Base-by-base conservation (phyloP, 2,797 vertebrate species). In the Melanogrammus aeglefinus region DNA sequence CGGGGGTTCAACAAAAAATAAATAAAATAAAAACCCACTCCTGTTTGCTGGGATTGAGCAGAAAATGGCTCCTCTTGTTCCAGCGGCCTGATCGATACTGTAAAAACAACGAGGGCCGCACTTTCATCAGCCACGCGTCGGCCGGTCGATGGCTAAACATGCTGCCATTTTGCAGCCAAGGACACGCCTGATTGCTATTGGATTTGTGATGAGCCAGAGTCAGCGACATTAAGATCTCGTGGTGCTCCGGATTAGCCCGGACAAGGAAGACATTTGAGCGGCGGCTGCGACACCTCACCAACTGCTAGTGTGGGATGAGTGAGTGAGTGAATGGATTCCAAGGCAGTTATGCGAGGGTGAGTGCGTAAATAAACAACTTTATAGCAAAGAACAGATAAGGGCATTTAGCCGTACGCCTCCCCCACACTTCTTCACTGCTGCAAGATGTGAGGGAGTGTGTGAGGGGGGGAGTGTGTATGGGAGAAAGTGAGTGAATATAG, bases 131-230 rank as follows among this genome's bases (percentile, higher is more conserved):
- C 78, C 29, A 80, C 57, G 35, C 74, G 27, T 70, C 16, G 77
- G 83, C 81, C 82, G 84, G 93, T 95, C 93, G 74, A 94, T 94
- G 93, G 86, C 90, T 87, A 83, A 91, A 93, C 85, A 81, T 82
- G 75, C 85, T 76, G 78, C 81, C 89, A 89, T 92, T 90, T 91
- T 87, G 84, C 86, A 73, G 24, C 83, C 93, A 95, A 94, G 93
- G 93, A 93, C 93, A 90, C 78, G 79, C 33, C 89, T 91, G 93
- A 94, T 92, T 91, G 91, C 79, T 94, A 94, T 94, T 93, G 94
- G 92, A 92, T 92, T 93, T 93, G 89, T 86, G 92, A 92, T 92
- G 90, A 93, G 90, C 87, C 6, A 89, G 90, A 91, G 88, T 85
- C 85, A 85, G 86, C 84, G 3, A 78, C 88, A 91, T 92, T 91